Conservation (phyloP, 64 coral and sea anemone genomes). For the Cladopsammia gracilis region DNA sequence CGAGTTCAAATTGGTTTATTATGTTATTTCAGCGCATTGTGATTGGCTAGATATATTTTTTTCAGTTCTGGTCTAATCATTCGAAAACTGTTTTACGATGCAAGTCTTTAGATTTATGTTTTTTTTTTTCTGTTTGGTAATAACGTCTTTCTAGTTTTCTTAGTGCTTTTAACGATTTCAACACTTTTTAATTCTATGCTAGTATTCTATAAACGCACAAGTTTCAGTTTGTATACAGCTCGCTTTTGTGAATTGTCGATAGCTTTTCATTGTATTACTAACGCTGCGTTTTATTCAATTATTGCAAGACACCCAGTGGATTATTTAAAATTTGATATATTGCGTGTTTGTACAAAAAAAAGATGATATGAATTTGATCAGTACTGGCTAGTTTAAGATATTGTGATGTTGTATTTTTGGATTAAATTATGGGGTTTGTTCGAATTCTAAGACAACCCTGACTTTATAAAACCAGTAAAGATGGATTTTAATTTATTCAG, state of each 20-base stretch:
- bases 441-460: not conserved
- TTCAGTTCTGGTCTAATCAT: not conserved
- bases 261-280: not conserved
- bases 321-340: not conserved
- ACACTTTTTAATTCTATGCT: not conserved
- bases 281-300: not conserved
- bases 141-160: not conserved
- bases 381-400: not conserved
- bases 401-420: constrained; percentile 30
- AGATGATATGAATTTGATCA: too few relatives aligned
- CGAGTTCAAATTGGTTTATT: too few relatives aligned
- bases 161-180: not conserved
- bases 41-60: too few relatives aligned
- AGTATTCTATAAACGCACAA: not conserved
- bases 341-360: not conserved
- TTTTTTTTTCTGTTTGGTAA: not conserved
- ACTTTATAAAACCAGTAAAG: not conserved
- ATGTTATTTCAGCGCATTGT: too few relatives aligned
- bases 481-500: not conserved
- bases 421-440: constrained; percentile 5
- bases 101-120: not conserved
- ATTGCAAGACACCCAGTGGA: not conserved
- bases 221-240: not conserved
- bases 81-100: not conserved
- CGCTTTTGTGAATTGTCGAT: not conserved